Evolutionary conservation across 2,888 invertebrate species (phyloP).

Genomic region (Rotaria macrura): DNA sequence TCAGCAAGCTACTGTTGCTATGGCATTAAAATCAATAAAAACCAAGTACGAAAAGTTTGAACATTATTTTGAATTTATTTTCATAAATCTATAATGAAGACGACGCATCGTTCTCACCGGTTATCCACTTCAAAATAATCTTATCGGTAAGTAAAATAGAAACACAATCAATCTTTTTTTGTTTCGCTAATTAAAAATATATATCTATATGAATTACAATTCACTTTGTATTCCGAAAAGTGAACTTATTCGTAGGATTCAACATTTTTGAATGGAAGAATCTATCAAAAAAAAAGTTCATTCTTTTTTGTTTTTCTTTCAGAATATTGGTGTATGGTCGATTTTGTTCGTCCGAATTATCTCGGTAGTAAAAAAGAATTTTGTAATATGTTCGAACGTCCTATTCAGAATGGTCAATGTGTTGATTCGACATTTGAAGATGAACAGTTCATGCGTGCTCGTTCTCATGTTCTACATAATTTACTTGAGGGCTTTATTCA

Average conservation of each 20-base stretch:
- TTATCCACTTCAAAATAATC: slow-evolving; percentile 92
- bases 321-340: slow-evolving; percentile 93
- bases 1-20: slow-evolving; percentile 86
- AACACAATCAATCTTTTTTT: slow-evolving; percentile 26
- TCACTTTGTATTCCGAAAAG: no score
- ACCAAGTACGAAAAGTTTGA: slow-evolving; percentile 57
- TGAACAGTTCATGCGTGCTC: slow-evolving; percentile 78
- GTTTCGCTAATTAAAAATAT: no score
- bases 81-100: slow-evolving; percentile 47
- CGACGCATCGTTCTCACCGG: slow-evolving; percentile 83
- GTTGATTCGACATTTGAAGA: slow-evolving; percentile 89
- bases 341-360: slow-evolving; percentile 93
- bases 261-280: no score
- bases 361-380: slow-evolving; percentile 91
- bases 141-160: slow-evolving; percentile 57
- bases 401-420: slow-evolving; percentile 95
- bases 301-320: slow-evolving; percentile 36
- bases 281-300: no score
- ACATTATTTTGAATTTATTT: neutral
- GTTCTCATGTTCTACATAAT: slow-evolving; percentile 88
- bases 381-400: slow-evolving; percentile 93
- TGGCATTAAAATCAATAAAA: slow-evolving; percentile 81
- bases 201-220: no score
- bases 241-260: no score
- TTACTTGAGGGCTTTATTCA: slow-evolving; percentile 89